Base-by-base conservation (phyloP, 2,888 invertebrate species). In the Arge pagana region DNA sequence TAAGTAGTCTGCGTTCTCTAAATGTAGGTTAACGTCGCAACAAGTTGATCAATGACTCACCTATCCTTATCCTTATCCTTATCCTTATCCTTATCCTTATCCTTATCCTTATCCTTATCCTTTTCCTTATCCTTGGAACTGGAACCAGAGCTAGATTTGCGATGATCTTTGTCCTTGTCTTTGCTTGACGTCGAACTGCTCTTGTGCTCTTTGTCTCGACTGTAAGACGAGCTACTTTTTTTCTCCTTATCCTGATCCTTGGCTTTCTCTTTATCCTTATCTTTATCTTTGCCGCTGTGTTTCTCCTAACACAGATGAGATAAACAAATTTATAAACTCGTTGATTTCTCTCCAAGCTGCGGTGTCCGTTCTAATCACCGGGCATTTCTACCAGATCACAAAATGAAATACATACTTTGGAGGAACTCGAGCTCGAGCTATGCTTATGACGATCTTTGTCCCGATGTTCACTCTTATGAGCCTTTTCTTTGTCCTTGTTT, bases 361-460 rank as follows among this genome's bases (percentile, higher is more conserved):
- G n/a, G n/a, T n/a, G n/a, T n/a, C n/a, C n/a, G n/a, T n/a, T n/a
- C n/a, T n/a, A n/a, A n/a, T n/a, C n/a, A n/a, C n/a, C n/a, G n/a
- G n/a, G n/a, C n/a, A n/a, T n/a, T n/a, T n/a, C n/a, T n/a, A n/a
- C n/a, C n/a, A n/a, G n/a, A 13, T 11, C 8, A 10, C 30, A 10
- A 24, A 7, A 16, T 16, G 4, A 13, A 33, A 23, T 7, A 35
- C 45, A 10, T 23, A 45, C 45, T 23, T 68, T 70, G 3, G 66
- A 61, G 4, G 74, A 73, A 59, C 71, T 72, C 2, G 71, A 71
- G 51, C 72, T 71, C 48, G 72, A 71, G 54, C 67, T 73, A 41
- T 77, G 73, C 70, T 82, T 83, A 58, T 83, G 82, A 60, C 82
- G 81, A 59, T 86, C 85, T 68, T 85, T 86, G 66, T 86, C 85